These are phyloP conservation scores for Cyphomyrus discorhynchus DNA, from an alignment of 2,113 vertebrate genomes.

Conservation along the genomic window DNA sequence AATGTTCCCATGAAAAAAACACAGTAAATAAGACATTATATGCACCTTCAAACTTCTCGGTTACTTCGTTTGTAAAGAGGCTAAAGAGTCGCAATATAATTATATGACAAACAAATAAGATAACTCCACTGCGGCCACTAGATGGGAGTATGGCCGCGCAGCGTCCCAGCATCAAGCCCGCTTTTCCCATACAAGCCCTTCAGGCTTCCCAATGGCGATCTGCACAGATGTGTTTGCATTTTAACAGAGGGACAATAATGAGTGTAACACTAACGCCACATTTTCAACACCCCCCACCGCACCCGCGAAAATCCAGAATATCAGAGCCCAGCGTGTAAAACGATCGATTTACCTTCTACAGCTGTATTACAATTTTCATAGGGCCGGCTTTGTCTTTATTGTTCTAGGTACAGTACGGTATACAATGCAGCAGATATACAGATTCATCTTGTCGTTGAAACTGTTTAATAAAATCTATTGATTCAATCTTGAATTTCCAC, in stretches of 20 bases:
- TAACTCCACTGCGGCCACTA: background rate
- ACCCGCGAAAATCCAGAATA: background rate
- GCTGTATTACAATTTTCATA: background rate
- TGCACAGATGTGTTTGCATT: background rate
- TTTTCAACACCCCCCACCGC: background rate
- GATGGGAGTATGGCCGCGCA: background rate
- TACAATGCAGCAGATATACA: background rate
- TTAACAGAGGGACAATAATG: background rate
- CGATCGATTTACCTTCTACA: background rate
- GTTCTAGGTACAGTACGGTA: background rate
- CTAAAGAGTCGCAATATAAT: background rate
- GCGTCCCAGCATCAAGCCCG: background rate
- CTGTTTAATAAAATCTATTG: background rate
- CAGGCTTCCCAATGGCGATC: background rate
- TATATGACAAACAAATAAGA: background rate
- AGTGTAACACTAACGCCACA: background rate
- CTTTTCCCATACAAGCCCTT: background rate
- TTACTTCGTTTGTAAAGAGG: background rate
- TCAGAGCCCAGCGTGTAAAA: background rate
- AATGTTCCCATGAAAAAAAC: background rate
- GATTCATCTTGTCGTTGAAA: background rate
- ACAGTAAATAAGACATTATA: background rate
- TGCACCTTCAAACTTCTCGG: background rate
- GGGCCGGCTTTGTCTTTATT: background rate
- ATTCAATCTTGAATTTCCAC: background rate